Conservation (phyloP, 2,888 invertebrate genomes). For the Cephonodes hylas region DNA sequence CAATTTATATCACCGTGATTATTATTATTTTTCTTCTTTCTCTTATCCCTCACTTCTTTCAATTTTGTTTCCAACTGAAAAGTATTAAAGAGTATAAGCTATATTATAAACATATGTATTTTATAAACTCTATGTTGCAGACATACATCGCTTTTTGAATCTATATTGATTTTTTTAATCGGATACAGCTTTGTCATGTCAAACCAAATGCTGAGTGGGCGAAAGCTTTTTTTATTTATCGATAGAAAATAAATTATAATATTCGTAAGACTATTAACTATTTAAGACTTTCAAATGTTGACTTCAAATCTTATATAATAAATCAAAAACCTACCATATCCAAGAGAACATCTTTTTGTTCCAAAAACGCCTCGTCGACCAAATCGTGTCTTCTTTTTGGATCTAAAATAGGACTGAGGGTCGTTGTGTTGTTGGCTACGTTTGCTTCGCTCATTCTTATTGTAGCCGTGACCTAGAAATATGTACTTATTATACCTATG, state of each 20-base stretch:
- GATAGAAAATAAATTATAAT: no score
- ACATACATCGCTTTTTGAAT: background rate
- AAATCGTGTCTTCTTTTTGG: constrained; percentile 45
- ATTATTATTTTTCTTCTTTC: constrained; percentile 43
- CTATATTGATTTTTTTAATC: no score
- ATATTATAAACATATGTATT: background rate
- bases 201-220: no score
- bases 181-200: no score
- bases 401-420: constrained; percentile 31
- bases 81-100: constrained; percentile 2
- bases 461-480: background rate
- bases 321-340: constrained; percentile 64
- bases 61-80: constrained; percentile 62
- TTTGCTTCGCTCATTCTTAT: constrained; percentile 25
- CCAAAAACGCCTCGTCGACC: constrained; percentile 56
- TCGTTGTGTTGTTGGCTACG: constrained; percentile 15
- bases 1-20: constrained; percentile 31
- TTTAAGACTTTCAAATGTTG: no score
- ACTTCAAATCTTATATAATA: no score
- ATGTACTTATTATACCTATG: background rate
- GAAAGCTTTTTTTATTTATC: no score
- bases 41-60: constrained; percentile 63
- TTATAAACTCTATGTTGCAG: constrained; percentile 11
- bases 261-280: background rate
- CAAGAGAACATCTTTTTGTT: constrained; percentile 62